Evolutionary conservation across 2,888 invertebrate genomes (phyloP).

Genomic region (Caenorhabditis doughertyi): DNA sequence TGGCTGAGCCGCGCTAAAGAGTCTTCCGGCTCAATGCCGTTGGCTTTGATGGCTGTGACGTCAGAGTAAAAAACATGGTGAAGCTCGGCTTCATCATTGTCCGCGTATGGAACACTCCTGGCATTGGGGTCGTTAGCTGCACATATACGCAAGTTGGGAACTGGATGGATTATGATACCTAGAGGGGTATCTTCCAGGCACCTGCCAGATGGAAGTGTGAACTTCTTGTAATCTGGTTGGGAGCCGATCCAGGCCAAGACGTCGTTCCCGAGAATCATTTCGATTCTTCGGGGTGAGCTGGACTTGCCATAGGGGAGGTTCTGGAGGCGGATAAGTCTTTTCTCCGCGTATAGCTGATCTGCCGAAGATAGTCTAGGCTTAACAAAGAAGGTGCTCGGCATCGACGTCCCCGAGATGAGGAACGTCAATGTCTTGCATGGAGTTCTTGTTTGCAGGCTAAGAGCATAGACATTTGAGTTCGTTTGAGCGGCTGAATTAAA

Average conservation of each 20-base stretch:
- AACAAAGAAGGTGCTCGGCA: no score
- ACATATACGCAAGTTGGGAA: background rate
- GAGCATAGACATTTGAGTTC: background rate
- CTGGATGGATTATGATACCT: background rate
- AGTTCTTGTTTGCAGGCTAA: background rate
- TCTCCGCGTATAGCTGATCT: background rate
- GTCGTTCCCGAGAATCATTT: conserved; percentile 2
- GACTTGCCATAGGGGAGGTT: background rate
- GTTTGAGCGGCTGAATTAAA: background rate
- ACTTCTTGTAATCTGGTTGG: background rate
- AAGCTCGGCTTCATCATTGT: no score
- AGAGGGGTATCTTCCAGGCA: background rate
- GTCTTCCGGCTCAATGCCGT: no score
- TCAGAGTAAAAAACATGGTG: no score
- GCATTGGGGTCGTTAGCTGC: no score
- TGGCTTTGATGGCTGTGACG: no score
- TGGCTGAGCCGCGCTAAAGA: background rate
- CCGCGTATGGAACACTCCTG: no score
- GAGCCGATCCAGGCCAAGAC: background rate
- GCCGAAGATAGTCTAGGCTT: background rate
- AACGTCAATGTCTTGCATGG: background rate
- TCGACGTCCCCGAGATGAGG: background rate
- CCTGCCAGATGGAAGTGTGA: background rate
- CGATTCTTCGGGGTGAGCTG: background rate
- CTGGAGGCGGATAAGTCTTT: no score